Base-by-base conservation (phyloP, 2,113 vertebrate species). In the Nansenia antarctica region DNA sequence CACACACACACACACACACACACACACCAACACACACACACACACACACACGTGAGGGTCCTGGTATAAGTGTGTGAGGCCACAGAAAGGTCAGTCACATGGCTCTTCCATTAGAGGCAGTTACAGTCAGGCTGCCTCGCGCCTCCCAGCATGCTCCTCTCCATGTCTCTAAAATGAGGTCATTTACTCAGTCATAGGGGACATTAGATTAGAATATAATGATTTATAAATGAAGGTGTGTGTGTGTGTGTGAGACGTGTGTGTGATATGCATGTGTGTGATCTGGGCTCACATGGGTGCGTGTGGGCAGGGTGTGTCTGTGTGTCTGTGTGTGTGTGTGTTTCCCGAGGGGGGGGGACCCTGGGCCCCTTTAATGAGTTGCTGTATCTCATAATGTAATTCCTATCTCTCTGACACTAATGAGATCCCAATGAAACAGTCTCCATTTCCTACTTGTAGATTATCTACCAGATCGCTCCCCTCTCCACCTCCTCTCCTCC, bases 131-230 rank as follows among this genome's bases (percentile, higher is more conserved):
- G 29, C 67, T 69, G 66, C 58, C 73, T 62, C 74, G 77, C 62
- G 22, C 72, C 35, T 61, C 74, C 69, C 54, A 73, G 74, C 58
- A 69, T 58, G 60, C 69, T 64, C 69, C 69, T n/a, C n/a, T n/a
- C 45, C 37, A 24, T 11, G 53, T 24, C 9, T n/a, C 4, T 20
- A 34, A 60, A 85, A 85, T 79, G 47, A 89, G 82, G 67, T 83
- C 31, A 77, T 85, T 86, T 83, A 80, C 76, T 52, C 65, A 30
- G 65, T 42, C 69, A 65, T 62, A 73, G 73, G 61, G 60, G 31
- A 49, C 67, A 42, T 84, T 84, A n/a, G n/a, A 82, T 87, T 86
- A 80, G 67, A 80, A 77, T 82, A 78, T 77, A 75, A 69, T 80
- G 76, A 85, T 87, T 84, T 80, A 86, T 80, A 87, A 80, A 82